Percentiles rank a stretch among this genome's conserved stretches.
Conservation (phyloP, 1,140 invertebrate genomes). For the Chironomus tepperi region DNA sequence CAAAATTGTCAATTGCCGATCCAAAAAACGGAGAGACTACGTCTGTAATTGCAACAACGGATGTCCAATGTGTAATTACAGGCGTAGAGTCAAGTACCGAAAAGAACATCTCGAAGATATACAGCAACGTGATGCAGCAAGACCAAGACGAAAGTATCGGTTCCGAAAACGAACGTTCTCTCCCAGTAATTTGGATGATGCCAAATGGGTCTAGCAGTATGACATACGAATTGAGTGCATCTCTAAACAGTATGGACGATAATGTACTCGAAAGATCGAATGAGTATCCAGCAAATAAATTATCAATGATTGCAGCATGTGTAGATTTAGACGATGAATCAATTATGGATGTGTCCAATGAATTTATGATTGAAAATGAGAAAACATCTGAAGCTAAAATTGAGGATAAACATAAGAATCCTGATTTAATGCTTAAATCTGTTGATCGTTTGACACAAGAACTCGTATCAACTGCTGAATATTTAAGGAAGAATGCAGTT, state of each 20-base stretch:
- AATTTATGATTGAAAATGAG: conserved; percentile 33
- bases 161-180: conserved; percentile 10
- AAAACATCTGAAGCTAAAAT: conserved; percentile 31
- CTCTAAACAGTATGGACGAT: neutral
- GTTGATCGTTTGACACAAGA: conserved; percentile 54
- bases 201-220: conserved; percentile 27
- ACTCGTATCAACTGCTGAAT: conserved; percentile 49
- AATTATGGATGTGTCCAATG: conserved; percentile 40
- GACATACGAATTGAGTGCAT: neutral
- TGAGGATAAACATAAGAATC: conserved; percentile 46
- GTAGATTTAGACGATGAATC: conserved; percentile 32
- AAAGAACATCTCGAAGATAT: conserved; percentile 27
- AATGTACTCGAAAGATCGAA: conserved; percentile 33
- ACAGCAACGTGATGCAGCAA: conserved; percentile 27
- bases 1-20: conserved; percentile 25
- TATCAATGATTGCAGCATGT: conserved; percentile 28
- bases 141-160: conserved; percentile 23
- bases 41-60: conserved; percentile 45
- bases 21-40: conserved; percentile 49
- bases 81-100: conserved; percentile 34
- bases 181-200: conserved; percentile 30
- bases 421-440: conserved; percentile 57
- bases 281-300: conserved; percentile 38
- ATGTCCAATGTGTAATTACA: conserved; percentile 36
- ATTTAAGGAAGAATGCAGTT: conserved; percentile 38